A percentile compares a stretch with the other conserved stretches of the same genome.
These are phyloP conservation scores for Xerus rutilus DNA, from an alignment of 2,797 vertebrate species.

Conservation along the genomic window DNA sequence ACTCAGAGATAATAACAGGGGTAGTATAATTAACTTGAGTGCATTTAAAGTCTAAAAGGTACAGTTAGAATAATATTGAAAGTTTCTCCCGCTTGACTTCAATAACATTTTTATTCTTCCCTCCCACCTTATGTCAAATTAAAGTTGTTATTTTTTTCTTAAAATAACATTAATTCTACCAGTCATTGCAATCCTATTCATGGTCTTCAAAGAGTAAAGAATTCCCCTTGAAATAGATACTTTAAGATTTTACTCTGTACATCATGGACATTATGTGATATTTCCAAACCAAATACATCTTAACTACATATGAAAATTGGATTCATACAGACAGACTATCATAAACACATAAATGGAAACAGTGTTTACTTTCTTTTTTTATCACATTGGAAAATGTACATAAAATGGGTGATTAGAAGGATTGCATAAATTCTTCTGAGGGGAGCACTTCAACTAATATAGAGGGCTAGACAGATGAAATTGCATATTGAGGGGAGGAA, in stretches of 20 bases:
- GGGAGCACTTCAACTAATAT: constrained; percentile 15
- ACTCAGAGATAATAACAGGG: constrained; percentile 18
- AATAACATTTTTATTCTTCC: constrained; percentile 33
- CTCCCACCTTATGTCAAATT: background rate
- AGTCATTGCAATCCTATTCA: background rate
- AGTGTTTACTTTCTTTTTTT: constrained; percentile 10
- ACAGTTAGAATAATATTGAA: constrained; percentile 25
- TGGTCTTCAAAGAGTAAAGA: background rate
- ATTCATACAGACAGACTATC: background rate
- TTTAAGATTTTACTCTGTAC: background rate
- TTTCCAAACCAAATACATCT: constrained; percentile 16
- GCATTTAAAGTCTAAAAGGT: constrained; percentile 39
- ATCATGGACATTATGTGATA: background rate
- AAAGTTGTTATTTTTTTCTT: background rate
- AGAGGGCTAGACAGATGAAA: constrained; percentile 10
- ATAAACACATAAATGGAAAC: background rate
- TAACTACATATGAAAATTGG: background rate
- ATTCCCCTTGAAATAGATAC: background rate
- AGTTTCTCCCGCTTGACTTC: background rate
- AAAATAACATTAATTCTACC: background rate
- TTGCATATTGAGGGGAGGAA: background rate
- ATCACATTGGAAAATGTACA: background rate
- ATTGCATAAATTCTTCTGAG: background rate
- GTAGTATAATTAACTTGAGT: constrained; percentile 19
- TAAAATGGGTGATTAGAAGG: background rate